These are phyloP conservation scores for Hexactinellida sp. DNA, from an alignment of 37 sponge, comb jelly and placozoan species.

Conservation along the genomic window DNA sequence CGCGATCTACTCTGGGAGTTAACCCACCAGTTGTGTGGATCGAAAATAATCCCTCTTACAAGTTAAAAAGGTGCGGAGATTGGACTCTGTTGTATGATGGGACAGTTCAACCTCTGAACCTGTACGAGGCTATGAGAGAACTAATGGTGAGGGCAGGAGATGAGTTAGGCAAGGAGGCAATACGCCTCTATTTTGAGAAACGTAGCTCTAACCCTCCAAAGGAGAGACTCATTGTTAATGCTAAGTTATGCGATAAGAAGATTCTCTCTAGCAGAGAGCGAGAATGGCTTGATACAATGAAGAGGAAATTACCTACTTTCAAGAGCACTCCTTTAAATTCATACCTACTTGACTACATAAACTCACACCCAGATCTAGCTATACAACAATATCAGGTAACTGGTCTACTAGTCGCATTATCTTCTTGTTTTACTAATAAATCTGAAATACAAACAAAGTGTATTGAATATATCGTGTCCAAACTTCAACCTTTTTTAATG, in stretches of 20 bases:
- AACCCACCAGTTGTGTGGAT: background rate
- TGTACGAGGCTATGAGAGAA: background rate
- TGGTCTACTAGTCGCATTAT: background rate
- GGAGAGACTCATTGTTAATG: background rate
- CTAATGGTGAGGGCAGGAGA: background rate
- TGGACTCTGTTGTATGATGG: conserved; percentile 13
- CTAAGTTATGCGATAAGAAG: background rate
- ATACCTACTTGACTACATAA: background rate
- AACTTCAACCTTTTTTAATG: background rate
- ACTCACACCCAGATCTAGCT: background rate
- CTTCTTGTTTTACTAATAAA: background rate
- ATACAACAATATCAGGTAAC: background rate
- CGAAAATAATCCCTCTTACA: background rate
- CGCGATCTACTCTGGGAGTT: background rate
- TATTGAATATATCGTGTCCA: background rate
- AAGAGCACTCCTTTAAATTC: background rate
- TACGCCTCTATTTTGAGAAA: background rate
- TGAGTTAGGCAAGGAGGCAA: background rate
- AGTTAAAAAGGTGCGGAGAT: background rate
- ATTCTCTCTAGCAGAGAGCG: background rate
- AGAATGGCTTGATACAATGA: background rate
- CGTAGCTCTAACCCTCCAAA: background rate
- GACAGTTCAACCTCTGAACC: background rate
- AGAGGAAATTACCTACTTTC: background rate
- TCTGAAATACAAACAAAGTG: background rate